A percentile compares a stretch with the other conserved stretches of the same genome.
Conservation (phyloP, 2,888 invertebrate species). For the Ophioninae sp. region DNA sequence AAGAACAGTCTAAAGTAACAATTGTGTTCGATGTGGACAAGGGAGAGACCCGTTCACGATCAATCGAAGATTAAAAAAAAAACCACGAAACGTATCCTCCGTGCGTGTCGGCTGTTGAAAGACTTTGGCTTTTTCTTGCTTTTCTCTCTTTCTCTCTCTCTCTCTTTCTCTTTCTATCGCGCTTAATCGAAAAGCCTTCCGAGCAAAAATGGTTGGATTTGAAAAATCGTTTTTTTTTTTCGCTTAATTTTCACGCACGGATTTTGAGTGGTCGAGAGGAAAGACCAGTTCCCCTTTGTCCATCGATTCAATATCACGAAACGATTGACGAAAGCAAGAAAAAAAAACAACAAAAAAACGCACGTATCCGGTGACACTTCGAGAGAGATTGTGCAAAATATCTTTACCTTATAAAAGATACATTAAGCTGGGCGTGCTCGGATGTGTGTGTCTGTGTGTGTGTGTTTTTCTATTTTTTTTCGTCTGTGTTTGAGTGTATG, state of each 20-base stretch:
- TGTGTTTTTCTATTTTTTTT: background rate
- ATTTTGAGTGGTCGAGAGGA: conserved; percentile 1
- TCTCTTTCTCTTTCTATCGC: conserved; percentile 3
- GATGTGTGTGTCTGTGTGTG: conserved; percentile 10
- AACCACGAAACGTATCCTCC: conserved; percentile 19
- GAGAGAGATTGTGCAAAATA: conserved; percentile 78
- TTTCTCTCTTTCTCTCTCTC: background rate
- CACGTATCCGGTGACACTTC: conserved; percentile 59
- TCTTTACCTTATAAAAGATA: conserved; percentile 79
- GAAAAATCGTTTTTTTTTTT: conserved; percentile 14
- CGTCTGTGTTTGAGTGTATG: background rate
- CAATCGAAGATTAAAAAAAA: conserved; percentile 27
- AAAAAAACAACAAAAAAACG: conserved; percentile 47
- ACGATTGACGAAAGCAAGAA: background rate
- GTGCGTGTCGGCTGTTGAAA: conserved; percentile 4
- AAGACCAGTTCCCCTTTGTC: background rate
- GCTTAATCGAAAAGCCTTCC: conserved; percentile 2
- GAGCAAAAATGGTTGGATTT: conserved; percentile 37
- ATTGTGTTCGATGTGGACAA: conserved; percentile 64
- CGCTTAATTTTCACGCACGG: conserved; percentile 2
- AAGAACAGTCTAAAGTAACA: conserved; percentile 71
- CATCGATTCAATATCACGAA: conserved; percentile 39
- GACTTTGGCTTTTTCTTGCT: conserved; percentile 15
- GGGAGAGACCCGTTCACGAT: conserved; percentile 50
- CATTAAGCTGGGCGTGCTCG: conserved; percentile 74